phyloP scores from a whole-genome alignment of 2,888 invertebrate genomes.

The Synanthedon formicaeformis region DNA sequence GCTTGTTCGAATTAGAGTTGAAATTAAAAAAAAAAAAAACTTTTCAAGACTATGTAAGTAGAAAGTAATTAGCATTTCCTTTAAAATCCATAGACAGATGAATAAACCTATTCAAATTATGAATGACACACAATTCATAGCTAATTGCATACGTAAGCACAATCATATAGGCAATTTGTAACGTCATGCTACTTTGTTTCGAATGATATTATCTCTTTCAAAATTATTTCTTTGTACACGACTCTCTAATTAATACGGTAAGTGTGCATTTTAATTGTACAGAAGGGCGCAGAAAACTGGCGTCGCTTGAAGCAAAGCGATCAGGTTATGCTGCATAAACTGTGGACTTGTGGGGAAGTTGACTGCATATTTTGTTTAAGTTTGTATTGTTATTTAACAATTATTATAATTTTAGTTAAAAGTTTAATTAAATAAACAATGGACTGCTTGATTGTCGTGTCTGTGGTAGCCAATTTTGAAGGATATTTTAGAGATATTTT shows the following conservation, averaged over 20 bases:
- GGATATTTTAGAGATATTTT: too few relatives aligned
- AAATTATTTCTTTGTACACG: slow-evolving; percentile 43
- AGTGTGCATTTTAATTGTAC: slow-evolving; percentile 57
- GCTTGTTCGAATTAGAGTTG: too few relatives aligned
- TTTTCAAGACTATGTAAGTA: too few relatives aligned
- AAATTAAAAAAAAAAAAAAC: too few relatives aligned
- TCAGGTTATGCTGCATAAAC: slow-evolving; percentile 9
- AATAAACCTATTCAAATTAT: neutral
- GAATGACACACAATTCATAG: neutral
- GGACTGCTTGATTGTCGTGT: too few relatives aligned
- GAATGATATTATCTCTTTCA: slow-evolving; percentile 44
- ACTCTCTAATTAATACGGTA: slow-evolving; percentile 43
- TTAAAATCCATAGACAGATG: neutral
- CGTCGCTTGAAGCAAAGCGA: slow-evolving; percentile 27
- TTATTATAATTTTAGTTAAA: too few relatives aligned
- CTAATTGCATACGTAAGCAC: neutral
- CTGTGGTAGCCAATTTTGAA: too few relatives aligned
- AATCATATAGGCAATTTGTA: neutral
- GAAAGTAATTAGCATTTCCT: too few relatives aligned
- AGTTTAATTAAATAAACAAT: too few relatives aligned
- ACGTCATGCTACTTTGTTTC: slow-evolving; percentile 9
- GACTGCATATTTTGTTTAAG: neutral
- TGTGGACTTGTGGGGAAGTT: slow-evolving; percentile 14
- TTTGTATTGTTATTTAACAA: neutral
- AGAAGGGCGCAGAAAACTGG: slow-evolving; percentile 43